These are phyloP conservation scores for Rachycentron canadum DNA, from an alignment of 2,797 vertebrate genomes.

Conservation along the genomic window DNA sequence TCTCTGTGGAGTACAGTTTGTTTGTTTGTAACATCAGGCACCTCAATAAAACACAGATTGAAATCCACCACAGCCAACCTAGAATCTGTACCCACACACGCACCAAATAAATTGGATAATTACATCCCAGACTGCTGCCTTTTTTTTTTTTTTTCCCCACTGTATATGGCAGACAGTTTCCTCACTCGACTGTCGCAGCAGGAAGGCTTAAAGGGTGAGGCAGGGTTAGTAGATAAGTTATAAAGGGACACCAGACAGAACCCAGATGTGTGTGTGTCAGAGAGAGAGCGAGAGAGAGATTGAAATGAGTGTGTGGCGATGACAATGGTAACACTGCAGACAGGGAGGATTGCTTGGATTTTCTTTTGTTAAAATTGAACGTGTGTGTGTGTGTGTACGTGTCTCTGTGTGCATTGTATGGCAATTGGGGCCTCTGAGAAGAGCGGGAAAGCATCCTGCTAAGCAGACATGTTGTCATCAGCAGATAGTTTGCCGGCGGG, in stretches of 20 bases:
- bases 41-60: constrained; percentile 54
- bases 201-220: constrained; percentile 39
- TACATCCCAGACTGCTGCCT: constrained; percentile 49
- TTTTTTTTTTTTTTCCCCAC: constrained; percentile 50
- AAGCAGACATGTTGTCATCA: constrained; percentile 82
- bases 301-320: constrained; percentile 33
- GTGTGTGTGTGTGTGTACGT: constrained; percentile 15
- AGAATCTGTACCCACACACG: constrained; percentile 28
- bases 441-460: constrained; percentile 42
- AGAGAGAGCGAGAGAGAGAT: not conserved
- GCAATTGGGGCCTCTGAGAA: constrained; percentile 32
- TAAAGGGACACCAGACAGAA: constrained; percentile 50
- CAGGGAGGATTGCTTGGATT: constrained; percentile 26
- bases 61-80: constrained; percentile 26
- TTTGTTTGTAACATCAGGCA: constrained; percentile 68
- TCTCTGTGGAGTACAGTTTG: constrained; percentile 33
- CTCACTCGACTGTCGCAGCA: constrained; percentile 30
- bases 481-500: constrained; percentile 68
- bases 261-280: constrained; percentile 27
- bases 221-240: constrained; percentile 35
- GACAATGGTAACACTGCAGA: constrained; percentile 43
- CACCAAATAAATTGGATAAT: constrained; percentile 67
- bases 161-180: constrained; percentile 44
- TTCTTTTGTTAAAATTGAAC: constrained; percentile 53
- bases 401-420: not conserved